phyloP scores from a whole-genome alignment of 2,888 invertebrate genomes.

The Agrotis puta region DNA sequence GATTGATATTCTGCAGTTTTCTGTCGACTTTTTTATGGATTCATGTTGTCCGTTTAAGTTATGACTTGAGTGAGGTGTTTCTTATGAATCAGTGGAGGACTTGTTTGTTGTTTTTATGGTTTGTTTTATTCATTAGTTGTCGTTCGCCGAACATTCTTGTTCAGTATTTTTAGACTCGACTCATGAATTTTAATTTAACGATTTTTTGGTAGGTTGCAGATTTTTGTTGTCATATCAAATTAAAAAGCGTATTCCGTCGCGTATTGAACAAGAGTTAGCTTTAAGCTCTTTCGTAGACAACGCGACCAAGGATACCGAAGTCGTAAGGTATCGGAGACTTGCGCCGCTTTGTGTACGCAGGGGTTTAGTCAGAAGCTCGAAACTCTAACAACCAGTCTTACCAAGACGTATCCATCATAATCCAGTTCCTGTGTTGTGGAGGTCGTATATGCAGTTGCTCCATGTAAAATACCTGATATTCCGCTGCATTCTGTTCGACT shows the following conservation, averaged over 20 bases:
- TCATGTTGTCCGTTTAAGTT: constrained; percentile 50
- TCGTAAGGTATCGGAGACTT: too few relatives aligned
- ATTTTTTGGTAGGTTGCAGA: constrained; percentile 12
- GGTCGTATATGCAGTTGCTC: too few relatives aligned
- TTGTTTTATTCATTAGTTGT: constrained; percentile 57
- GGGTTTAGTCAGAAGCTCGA: too few relatives aligned
- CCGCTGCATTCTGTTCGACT: too few relatives aligned
- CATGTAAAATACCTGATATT: too few relatives aligned
- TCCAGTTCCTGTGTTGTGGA: too few relatives aligned
- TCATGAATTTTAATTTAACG: constrained; percentile 34
- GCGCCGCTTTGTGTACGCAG: too few relatives aligned
- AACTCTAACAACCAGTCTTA: too few relatives aligned
- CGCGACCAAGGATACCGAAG: too few relatives aligned
- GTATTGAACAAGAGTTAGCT: neutral
- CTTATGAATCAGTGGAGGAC: constrained; percentile 54
- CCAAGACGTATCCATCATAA: too few relatives aligned
- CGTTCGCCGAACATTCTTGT: constrained; percentile 42
- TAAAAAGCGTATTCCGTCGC: neutral
- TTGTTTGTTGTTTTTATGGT: constrained; percentile 54
- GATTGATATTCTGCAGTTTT: constrained; percentile 57
- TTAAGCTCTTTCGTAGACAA: too few relatives aligned
- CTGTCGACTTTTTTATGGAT: constrained; percentile 42
- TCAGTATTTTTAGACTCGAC: constrained; percentile 28
- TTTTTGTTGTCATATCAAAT: constrained; percentile 20
- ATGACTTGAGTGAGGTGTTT: constrained; percentile 50